A percentile compares a stretch with the other conserved stretches of the same genome.
Conservation (phyloP, 35 echinoderm and acorn worm species). For the Ophiothrix spiculata region DNA sequence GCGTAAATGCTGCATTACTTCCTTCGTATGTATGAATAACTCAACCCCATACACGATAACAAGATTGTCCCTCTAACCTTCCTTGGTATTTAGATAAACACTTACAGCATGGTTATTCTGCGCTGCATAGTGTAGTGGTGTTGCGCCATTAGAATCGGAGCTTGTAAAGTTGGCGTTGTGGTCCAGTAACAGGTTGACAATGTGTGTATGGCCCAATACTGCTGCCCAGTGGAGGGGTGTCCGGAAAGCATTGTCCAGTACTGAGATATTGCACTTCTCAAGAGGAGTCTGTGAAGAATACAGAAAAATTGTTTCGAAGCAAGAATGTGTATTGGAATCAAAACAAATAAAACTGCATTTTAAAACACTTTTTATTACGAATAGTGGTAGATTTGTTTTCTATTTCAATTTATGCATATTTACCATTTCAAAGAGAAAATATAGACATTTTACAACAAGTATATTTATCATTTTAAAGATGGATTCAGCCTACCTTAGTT, state of each 20-base stretch:
- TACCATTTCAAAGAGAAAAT: too few relatives aligned
- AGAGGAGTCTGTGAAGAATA: constrained; percentile 70
- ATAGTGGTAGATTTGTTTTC: background rate
- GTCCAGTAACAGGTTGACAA: constrained; percentile 75
- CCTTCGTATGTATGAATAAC: too few relatives aligned
- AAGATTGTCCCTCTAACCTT: too few relatives aligned
- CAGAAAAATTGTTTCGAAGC: background rate
- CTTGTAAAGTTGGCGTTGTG: constrained; percentile 67
- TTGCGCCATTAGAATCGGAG: constrained; percentile 87
- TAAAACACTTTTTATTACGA: background rate
- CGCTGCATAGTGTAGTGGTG: constrained; percentile 87
- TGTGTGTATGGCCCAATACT: constrained; percentile 87
- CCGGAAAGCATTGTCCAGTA: constrained; percentile 93
- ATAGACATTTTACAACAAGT: too few relatives aligned
- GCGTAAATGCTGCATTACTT: too few relatives aligned
- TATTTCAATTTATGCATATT: background rate
- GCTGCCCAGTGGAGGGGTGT: constrained; percentile 98
- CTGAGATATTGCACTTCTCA: constrained; percentile 84
- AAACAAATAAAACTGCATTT: background rate
- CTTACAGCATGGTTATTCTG: constrained; percentile 97
- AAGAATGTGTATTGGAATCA: background rate
- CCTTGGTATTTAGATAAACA: too few relatives aligned
- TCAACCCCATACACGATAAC: too few relatives aligned
- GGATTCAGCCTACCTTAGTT: too few relatives aligned
- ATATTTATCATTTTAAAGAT: background rate